Evolutionary conservation across 1,140 invertebrate genomes (phyloP).

Genomic region (Drosophila rufa): DNA sequence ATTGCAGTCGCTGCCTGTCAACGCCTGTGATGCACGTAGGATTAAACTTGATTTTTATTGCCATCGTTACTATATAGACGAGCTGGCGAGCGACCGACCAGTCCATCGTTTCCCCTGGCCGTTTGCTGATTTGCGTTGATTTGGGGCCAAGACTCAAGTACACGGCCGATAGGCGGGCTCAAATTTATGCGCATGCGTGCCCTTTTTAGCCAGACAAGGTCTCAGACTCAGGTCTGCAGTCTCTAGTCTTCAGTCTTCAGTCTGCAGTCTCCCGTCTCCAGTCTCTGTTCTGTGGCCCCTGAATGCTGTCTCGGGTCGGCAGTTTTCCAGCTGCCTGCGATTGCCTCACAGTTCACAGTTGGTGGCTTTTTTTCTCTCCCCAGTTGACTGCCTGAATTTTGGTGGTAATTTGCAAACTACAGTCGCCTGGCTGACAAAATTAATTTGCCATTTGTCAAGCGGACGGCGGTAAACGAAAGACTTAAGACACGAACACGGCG

Average conservation of each 20-base stretch:
- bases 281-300: slow-evolving; percentile 1
- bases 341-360: slow-evolving; percentile 45
- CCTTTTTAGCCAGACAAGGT: slow-evolving; percentile 55
- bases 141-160: slow-evolving; percentile 67
- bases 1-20: slow-evolving; percentile 67
- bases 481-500: slow-evolving; percentile 53
- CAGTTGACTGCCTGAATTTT: slow-evolving; percentile 27
- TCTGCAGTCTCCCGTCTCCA: slow-evolving; percentile 2
- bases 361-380: slow-evolving; percentile 16
- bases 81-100: slow-evolving; percentile 23
- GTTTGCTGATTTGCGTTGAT: slow-evolving; percentile 69
- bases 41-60: slow-evolving; percentile 84
- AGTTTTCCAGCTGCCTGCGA: slow-evolving; percentile 29
- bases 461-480: slow-evolving; percentile 42
- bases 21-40: slow-evolving; percentile 77
- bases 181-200: slow-evolving; percentile 74
- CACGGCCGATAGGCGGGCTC: slow-evolving; percentile 52
- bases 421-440: slow-evolving; percentile 37
- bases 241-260: neutral
- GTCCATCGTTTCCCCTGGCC: slow-evolving; percentile 3
- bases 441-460: slow-evolving; percentile 42
- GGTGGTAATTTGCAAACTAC: slow-evolving; percentile 48
- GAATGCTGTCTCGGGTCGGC: slow-evolving; percentile 17
- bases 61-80: slow-evolving; percentile 80
- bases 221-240: slow-evolving; percentile 6